Conservation (phyloP, 2,797 vertebrate species). For the Vespertilio murinus region DNA sequence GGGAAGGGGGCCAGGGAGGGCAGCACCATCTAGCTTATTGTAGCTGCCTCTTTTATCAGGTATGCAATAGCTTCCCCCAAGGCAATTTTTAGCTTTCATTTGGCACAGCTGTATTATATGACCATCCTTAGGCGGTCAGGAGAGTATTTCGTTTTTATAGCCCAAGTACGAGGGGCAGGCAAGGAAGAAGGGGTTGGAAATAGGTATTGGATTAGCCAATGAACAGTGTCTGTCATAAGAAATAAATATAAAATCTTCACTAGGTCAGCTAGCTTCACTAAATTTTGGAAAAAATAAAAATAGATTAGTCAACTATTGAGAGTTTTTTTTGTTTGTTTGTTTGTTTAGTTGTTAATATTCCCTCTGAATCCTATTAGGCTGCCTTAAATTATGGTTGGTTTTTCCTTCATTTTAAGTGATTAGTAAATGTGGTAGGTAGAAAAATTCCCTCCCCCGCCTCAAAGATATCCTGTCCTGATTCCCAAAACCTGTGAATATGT, state of each 20-base stretch:
- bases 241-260: not conserved
- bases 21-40: constrained; percentile 37
- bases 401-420: not conserved
- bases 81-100: constrained; percentile 67
- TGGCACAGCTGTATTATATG: constrained; percentile 43
- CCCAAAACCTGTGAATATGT: not conserved
- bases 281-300: constrained; percentile 52
- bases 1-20: not conserved
- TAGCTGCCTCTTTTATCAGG: constrained; percentile 61
- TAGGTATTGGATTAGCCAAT: constrained; percentile 12
- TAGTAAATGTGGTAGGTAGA: not conserved
- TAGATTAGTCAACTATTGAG: not conserved
- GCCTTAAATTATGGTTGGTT: not conserved
- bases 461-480: not conserved
- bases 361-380: not conserved
- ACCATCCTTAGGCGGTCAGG: constrained; percentile 30
- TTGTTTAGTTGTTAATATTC: constrained; percentile 35
- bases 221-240: not conserved
- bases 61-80: constrained; percentile 52
- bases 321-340: not conserved
- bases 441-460: not conserved
- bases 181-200: constrained; percentile 34
- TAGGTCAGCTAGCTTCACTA: constrained; percentile 5
- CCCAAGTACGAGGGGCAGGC: constrained; percentile 20
- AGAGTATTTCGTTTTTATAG: constrained; percentile 50